Percentiles rank a stretch among this genome's conserved stretches.
Conservation (phyloP, 2,113 vertebrate species). For the Apeltes quadracus region DNA sequence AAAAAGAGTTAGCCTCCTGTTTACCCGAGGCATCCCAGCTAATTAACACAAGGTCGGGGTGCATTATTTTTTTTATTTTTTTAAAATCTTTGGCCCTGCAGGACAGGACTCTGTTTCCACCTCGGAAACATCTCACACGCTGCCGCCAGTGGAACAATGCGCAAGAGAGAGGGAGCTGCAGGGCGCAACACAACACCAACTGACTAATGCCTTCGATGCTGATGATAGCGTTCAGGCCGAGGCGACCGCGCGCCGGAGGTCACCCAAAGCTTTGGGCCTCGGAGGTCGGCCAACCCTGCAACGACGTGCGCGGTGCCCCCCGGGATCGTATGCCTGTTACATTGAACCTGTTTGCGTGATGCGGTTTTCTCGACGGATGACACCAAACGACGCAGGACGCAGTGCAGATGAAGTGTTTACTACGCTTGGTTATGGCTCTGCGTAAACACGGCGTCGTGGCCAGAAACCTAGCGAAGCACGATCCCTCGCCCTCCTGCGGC, state of each 20-base stretch:
- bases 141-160: slow-evolving; percentile 46
- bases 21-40: slow-evolving; percentile 45
- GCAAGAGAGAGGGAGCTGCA: slow-evolving; percentile 12
- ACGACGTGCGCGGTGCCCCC: slow-evolving; percentile 6
- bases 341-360: neutral
- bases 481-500: slow-evolving; percentile 65
- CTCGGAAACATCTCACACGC: slow-evolving; percentile 54
- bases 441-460: slow-evolving; percentile 65
- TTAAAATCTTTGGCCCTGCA: slow-evolving; percentile 56
- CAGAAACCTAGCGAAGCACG: slow-evolving; percentile 59
- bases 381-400: slow-evolving; percentile 22
- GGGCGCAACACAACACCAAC: slow-evolving; percentile 33
- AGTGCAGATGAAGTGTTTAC: slow-evolving; percentile 53
- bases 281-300: slow-evolving; percentile 6
- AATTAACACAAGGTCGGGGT: slow-evolving; percentile 49
- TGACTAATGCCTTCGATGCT: slow-evolving; percentile 23
- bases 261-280: slow-evolving; percentile 1
- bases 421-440: slow-evolving; percentile 49
- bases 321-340: slow-evolving; percentile 1
- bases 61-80: slow-evolving; percentile 32
- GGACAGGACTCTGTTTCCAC: slow-evolving; percentile 60
- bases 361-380: slow-evolving; percentile 16
- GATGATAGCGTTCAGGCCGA: slow-evolving; percentile 42
- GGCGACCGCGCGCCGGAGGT: slow-evolving; percentile 30
- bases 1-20: slow-evolving; percentile 6